These are phyloP conservation scores for Sphaeramia orbicularis DNA, from an alignment of 2,797 vertebrate species.

Conservation along the genomic window DNA sequence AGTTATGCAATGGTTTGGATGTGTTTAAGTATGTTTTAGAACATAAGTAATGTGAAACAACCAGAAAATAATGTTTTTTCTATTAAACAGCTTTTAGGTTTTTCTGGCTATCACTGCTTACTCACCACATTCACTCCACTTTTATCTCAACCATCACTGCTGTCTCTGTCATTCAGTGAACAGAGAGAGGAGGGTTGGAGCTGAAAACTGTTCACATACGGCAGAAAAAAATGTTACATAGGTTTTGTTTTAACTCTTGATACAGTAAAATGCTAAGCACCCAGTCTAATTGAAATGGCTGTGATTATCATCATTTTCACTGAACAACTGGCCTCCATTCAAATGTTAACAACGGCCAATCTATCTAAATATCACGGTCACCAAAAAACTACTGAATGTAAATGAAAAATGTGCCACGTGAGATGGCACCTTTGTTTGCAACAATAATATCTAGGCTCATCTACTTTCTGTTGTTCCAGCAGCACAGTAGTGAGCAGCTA, in stretches of 20 bases:
- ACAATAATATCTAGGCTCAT: constrained; percentile 35
- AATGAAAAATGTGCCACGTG: constrained; percentile 30
- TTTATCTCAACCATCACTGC: no score
- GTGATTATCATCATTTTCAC: constrained; percentile 54
- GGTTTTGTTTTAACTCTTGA: neutral
- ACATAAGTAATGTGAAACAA: no score
- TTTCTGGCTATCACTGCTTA: no score
- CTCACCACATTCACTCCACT: no score
- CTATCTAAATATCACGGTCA: constrained; percentile 71
- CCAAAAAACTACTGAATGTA: constrained; percentile 25
- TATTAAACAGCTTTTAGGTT: no score
- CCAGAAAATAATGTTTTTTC: no score
- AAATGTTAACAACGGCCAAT: constrained; percentile 77
- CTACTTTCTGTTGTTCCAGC: constrained; percentile 20
- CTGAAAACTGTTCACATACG: no score
- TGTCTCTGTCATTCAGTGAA: no score
- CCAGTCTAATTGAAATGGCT: constrained; percentile 46
- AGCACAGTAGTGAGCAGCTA: constrained; percentile 19
- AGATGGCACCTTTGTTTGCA: constrained; percentile 34
- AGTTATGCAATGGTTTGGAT: no score
- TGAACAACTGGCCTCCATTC: constrained; percentile 39
- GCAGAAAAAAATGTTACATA: neutral
- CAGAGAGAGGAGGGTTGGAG: no score
- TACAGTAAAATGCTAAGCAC: constrained; percentile 51
- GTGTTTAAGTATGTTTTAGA: no score